Evolutionary conservation across 2,113 vertebrate species (phyloP).

Genomic region (Lepidothrix coronata): DNA sequence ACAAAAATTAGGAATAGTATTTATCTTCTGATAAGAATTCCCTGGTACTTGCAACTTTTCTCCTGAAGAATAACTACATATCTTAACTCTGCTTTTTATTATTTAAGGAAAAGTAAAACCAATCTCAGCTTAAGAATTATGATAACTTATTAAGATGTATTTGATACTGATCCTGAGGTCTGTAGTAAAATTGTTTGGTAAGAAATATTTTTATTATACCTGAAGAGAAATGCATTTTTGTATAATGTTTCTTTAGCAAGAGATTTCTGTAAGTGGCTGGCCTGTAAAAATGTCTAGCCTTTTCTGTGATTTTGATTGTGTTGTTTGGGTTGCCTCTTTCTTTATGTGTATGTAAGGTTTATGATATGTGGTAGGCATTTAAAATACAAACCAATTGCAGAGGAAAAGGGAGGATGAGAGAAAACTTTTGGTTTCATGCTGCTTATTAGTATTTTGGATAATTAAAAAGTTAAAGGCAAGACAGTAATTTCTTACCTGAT

Average conservation of each 20-base stretch:
- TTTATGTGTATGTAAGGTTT: background rate
- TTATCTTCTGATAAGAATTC: conserved; percentile 1
- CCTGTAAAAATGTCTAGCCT: background rate
- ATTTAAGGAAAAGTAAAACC: background rate
- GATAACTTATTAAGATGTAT: background rate
- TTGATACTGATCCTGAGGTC: background rate
- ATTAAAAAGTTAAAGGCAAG: background rate
- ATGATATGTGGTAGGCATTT: background rate
- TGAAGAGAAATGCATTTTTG: background rate
- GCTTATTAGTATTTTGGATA: background rate
- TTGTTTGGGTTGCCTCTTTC: background rate
- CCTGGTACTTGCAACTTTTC: background rate
- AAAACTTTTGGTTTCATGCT: background rate
- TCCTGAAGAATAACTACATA: background rate
- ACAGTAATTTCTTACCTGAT: background rate
- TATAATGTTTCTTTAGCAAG: background rate
- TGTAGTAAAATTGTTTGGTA: background rate
- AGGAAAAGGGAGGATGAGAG: background rate
- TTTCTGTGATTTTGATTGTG: background rate
- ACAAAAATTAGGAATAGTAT: conserved; percentile 15
- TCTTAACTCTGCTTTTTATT: background rate
- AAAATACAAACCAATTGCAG: background rate
- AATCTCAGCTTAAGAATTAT: background rate
- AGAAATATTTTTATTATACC: background rate
- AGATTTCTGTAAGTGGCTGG: background rate